Base-by-base conservation (phyloP, 1,140 invertebrate species). In the Papilio polytes region DNA sequence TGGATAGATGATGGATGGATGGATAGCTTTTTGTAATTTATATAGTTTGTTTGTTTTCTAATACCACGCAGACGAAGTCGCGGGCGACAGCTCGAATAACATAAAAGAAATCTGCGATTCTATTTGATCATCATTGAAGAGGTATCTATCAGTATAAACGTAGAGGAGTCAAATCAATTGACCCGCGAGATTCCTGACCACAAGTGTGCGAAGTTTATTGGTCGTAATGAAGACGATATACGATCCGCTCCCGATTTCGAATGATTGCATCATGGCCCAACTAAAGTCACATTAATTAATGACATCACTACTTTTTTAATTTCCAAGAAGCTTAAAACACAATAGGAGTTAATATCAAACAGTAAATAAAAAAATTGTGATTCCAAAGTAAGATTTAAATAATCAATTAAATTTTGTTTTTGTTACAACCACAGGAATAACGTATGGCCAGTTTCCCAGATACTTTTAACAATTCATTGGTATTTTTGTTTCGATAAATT, bases 161-260 rank as follows among this genome's bases (percentile, higher is more conserved):
- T 63, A 78, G 76, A 22, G 20, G 56, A 89, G 93, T 94, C 91
- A 92, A 88, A 91, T 92, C 83, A 90, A 82, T 93, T 93, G 85
- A 94, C 92, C 93, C 83, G 74, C 26, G 85, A 85, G 92, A 94
- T 93, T 93, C 92, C 86, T 90, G 66, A 80, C 83, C 80, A 90
- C 92, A 94, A 92, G 92, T 92, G 90, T 94, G 92, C 93, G 92
- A 94, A 93, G 91, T 91, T 86, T 92, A 91, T 94, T 91, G 87
- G 86, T 86, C 87, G 87, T 86, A 87, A 92, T 91, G 88, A 90
- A 86, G 85, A 89, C 88, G 91, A 89, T 84, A 93, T 90, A 90
- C 88, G 89, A 93, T 88, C 86, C 84, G 86, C 85, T 89, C 91
- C 89, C 85, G 88, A 92, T 94, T 91, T 86, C 73, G 81, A 80